Conservation (phyloP, 2,888 invertebrate species). For the Diaperis boleti region DNA sequence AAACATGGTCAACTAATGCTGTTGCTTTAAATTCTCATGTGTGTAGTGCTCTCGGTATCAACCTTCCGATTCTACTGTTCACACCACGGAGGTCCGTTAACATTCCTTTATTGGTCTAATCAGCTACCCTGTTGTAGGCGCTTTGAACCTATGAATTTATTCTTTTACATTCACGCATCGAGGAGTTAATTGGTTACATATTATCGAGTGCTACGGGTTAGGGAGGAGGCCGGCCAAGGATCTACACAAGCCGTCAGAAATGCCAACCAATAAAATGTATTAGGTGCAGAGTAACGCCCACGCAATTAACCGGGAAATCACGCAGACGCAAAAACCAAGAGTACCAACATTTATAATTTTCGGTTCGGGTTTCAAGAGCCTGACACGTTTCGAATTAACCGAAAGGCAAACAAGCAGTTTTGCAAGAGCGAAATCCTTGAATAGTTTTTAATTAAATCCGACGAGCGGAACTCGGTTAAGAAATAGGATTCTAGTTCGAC, state of each 20-base stretch:
- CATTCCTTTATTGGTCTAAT: no score
- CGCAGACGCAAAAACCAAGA: conserved; percentile 25
- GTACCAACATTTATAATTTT: conserved; percentile 14
- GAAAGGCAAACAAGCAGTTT: conserved; percentile 27
- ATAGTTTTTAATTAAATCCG: conserved; percentile 38
- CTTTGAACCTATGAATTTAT: no score
- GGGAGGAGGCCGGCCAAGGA: conserved; percentile 49
- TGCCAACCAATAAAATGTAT: conserved; percentile 37
- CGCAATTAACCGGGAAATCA: conserved; percentile 8
- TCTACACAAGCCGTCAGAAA: conserved; percentile 52
- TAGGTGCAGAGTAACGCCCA: conserved; percentile 10
- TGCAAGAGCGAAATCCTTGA: conserved; percentile 18
- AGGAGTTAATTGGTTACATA: no score
- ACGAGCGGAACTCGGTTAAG: conserved; percentile 14
- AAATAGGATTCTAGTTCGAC: conserved; percentile 12
- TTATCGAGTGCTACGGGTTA: conserved; percentile 61
- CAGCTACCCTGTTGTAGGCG: no score
- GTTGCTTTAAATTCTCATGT: no score
- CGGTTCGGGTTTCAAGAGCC: conserved; percentile 1
- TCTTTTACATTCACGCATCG: no score
- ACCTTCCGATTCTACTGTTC: no score
- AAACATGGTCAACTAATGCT: no score
- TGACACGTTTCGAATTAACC: conserved; percentile 19
- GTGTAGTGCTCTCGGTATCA: no score
- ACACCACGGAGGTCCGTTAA: no score